Percentiles rank a stretch among this genome's conserved stretches.
Evolutionary conservation across 2,888 invertebrate genomes (phyloP).

Genomic region (Ommatoiulus sabulosus): DNA sequence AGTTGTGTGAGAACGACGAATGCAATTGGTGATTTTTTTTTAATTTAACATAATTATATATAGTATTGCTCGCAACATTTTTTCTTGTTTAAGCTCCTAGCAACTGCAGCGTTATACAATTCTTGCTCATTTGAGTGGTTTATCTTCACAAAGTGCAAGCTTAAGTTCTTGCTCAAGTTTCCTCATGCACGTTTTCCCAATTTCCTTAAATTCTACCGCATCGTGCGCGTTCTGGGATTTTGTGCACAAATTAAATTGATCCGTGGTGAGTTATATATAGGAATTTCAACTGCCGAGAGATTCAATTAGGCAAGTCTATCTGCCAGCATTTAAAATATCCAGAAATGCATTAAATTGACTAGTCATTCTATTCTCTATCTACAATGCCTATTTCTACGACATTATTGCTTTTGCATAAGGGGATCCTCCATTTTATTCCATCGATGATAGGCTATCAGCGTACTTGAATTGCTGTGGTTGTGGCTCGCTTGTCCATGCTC

Average conservation of each 20-base stretch:
- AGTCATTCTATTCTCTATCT: not conserved
- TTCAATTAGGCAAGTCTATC: constrained; percentile 16
- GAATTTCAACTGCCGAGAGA: not conserved
- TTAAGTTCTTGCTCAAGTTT: not conserved
- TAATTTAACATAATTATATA: no score
- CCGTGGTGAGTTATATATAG: not conserved
- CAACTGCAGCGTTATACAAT: not conserved
- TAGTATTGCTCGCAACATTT: no score
- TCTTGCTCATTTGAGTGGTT: no score
- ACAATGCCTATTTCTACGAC: not conserved
- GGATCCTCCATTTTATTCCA: constrained; percentile 15
- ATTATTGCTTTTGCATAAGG: not conserved
- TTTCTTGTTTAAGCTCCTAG: no score
- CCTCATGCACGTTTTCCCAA: not conserved
- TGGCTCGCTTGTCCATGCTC: not conserved
- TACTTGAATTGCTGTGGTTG: constrained; percentile 14
- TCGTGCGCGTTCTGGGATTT: not conserved
- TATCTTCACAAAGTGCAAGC: not conserved
- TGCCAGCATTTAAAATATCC: not conserved
- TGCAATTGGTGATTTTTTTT: no score
- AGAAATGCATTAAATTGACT: not conserved
- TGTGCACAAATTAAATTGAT: not conserved
- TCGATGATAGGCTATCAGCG: constrained; percentile 1
- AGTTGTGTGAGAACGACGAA: no score
- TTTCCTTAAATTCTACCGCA: not conserved